Evolutionary conservation across 2,113 vertebrate species (phyloP).

Genomic region (Menura novaehollandiae): DNA sequence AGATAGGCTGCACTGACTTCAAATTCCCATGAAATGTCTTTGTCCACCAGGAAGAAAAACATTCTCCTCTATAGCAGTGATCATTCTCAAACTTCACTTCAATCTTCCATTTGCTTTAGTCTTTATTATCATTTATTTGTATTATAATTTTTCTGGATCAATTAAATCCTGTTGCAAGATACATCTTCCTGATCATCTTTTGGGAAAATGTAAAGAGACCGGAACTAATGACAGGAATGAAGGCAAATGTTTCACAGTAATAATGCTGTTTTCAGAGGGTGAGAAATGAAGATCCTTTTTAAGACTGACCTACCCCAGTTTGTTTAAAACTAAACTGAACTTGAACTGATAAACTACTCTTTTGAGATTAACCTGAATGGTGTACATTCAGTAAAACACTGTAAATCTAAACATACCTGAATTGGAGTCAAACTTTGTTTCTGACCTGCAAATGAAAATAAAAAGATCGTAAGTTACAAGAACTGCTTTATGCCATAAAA

Average conservation of each 20-base stretch:
- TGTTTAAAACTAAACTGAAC: conserved; percentile 73
- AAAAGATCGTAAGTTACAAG: conserved; percentile 45
- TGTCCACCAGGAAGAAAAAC: conserved; percentile 49
- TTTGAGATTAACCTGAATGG: conserved; percentile 70
- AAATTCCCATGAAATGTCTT: conserved; percentile 50
- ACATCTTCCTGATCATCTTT: conserved; percentile 53
- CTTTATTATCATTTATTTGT: conserved; percentile 36
- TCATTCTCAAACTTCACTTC: not conserved
- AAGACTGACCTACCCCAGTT: conserved; percentile 66
- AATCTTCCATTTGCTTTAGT: conserved; percentile 4
- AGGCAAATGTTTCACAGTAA: conserved; percentile 40
- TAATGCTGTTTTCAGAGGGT: conserved; percentile 33
- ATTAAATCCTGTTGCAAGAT: conserved; percentile 40
- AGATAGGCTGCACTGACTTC: conserved; percentile 52
- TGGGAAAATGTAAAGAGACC: conserved; percentile 38
- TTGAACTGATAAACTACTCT: conserved; percentile 70
- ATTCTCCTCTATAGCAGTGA: conserved; percentile 22
- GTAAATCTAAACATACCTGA: conserved; percentile 87
- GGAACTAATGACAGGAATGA: conserved; percentile 32
- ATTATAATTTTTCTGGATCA: not conserved
- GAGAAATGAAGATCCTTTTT: conserved; percentile 58
- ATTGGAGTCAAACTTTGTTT: conserved; percentile 94
- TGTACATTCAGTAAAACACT: conserved; percentile 64
- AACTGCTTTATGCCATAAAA: conserved; percentile 35
- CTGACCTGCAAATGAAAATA: conserved; percentile 81